Evolutionary conservation across 2,113 vertebrate species (phyloP).

Genomic region (Egretta garzetta): DNA sequence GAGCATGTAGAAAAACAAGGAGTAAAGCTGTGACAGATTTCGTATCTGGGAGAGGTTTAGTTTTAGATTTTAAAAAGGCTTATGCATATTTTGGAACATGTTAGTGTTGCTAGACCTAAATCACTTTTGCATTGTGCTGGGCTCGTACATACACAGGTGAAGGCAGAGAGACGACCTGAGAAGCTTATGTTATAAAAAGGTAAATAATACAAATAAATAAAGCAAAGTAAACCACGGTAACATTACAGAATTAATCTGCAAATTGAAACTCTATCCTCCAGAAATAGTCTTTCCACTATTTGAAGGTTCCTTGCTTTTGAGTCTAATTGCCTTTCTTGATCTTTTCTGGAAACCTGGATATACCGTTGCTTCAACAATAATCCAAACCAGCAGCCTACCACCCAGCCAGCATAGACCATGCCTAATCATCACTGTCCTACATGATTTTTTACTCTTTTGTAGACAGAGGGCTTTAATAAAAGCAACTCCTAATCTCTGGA

Average conservation of each 20-base stretch:
- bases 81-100: background rate
- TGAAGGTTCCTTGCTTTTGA: background rate
- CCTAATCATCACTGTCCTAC: background rate
- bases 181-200: background rate
- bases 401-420: background rate
- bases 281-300: fast-evolving
- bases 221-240: background rate
- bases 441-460: background rate
- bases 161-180: background rate
- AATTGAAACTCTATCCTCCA: background rate
- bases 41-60: background rate
- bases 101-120: background rate
- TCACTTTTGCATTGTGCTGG: too few species aligned
- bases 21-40: background rate
- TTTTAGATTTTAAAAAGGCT: background rate
- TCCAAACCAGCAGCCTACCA: background rate
- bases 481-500: background rate
- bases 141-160: fast-evolving
- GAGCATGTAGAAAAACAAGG: background rate
- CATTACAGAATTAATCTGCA: background rate
- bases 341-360: background rate
- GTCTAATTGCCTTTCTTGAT: background rate
- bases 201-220: background rate
- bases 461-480: background rate
- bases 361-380: fast-evolving